phyloP scores from a whole-genome alignment of 2,797 vertebrate species.

The Paratrypauchen microcephalus region DNA sequence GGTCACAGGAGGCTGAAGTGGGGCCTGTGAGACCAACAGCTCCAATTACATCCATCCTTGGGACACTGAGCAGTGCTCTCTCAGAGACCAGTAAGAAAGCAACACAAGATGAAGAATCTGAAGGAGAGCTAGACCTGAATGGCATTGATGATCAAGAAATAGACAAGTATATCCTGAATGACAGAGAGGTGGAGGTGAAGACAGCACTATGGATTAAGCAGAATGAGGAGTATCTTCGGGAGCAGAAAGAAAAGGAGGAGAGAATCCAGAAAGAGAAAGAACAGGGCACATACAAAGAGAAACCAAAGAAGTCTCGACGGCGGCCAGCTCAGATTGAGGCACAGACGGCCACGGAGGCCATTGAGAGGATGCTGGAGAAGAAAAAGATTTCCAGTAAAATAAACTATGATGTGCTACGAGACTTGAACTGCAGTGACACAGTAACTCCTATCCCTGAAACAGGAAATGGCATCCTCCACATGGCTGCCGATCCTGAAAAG shows the following conservation, averaged over 20 bases:
- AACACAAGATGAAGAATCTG: constrained; percentile 71
- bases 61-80: constrained; percentile 66
- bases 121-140: constrained; percentile 90
- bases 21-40: constrained; percentile 35
- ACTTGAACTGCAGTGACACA: constrained; percentile 82
- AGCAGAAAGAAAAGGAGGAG: constrained; percentile 97
- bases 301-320: constrained; percentile 89
- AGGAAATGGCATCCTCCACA: constrained; percentile 38
- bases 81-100: neutral
- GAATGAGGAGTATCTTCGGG: constrained; percentile 91
- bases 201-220: constrained; percentile 95
- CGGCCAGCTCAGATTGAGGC: constrained; percentile 85
- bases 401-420: constrained; percentile 94
- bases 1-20: constrained; percentile 20
- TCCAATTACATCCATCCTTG: constrained; percentile 82
- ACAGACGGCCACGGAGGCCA: constrained; percentile 91
- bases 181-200: constrained; percentile 90
- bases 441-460: constrained; percentile 33
- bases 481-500: constrained; percentile 43
- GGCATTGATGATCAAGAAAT: constrained; percentile 95
- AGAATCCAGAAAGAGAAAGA: constrained; percentile 93
- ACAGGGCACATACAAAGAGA: constrained; percentile 94
- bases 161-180: constrained; percentile 95
- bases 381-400: constrained; percentile 98
- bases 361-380: constrained; percentile 97